Evolutionary conservation across 2,113 vertebrate genomes (phyloP).

Genomic region (Misgurnus anguillicaudatus): DNA sequence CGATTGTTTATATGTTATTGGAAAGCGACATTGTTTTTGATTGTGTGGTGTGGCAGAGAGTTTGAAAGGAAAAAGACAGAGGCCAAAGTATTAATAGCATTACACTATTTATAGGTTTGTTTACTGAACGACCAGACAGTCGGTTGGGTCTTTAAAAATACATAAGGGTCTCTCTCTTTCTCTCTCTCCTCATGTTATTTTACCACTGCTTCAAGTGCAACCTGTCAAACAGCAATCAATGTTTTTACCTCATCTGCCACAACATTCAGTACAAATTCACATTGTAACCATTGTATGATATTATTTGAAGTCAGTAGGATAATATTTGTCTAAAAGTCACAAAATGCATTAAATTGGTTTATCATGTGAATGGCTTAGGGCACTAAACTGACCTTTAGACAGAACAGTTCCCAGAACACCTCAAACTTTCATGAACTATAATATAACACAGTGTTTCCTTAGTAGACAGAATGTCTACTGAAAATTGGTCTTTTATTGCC

Average conservation of each 20-base stretch:
- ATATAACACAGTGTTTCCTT: no score
- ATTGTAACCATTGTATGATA: no score
- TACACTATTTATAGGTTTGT: conserved; percentile 22
- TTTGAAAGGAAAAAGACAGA: background rate
- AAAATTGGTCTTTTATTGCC: no score
- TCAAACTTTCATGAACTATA: no score
- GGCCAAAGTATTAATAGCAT: conserved; percentile 6
- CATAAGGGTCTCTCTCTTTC: background rate
- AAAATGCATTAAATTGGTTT: no score
- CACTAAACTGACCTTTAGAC: no score
- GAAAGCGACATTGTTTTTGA: background rate
- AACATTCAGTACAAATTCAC: background rate
- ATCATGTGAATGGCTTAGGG: no score
- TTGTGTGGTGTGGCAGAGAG: background rate
- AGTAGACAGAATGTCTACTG: no score
- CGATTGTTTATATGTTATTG: background rate
- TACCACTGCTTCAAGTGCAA: conserved; percentile 1
- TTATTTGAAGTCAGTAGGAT: no score
- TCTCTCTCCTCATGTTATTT: background rate
- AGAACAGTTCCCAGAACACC: no score
- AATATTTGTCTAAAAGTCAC: no score
- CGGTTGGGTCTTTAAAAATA: conserved; percentile 12
- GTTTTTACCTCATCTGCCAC: background rate
- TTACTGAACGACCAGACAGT: conserved; percentile 17
- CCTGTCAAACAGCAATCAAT: no score